Percentiles rank a stretch among this genome's conserved stretches.
Evolutionary conservation across 2,797 vertebrate genomes (phyloP).

Genomic region (Austrolebias charrua): DNA sequence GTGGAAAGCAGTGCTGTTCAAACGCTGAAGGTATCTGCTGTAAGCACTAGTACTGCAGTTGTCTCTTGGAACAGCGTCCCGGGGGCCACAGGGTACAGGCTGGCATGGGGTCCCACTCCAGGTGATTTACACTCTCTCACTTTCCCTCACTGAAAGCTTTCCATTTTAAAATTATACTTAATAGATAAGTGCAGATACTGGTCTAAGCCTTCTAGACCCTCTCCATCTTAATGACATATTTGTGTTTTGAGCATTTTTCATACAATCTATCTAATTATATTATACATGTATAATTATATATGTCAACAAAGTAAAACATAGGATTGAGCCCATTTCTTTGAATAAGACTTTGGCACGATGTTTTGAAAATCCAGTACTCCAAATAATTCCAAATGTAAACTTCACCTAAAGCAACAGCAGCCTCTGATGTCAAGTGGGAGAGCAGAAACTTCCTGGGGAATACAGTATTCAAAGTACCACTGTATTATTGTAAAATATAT

Average conservation of each 20-base stretch:
- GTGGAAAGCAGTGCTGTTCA: constrained; percentile 88
- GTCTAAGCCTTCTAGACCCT: not conserved
- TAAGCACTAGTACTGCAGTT: constrained; percentile 80
- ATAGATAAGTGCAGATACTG: not conserved
- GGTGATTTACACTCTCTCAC: constrained; percentile 65
- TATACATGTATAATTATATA: not conserved
- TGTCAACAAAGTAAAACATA: not conserved
- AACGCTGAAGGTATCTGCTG: constrained; percentile 80
- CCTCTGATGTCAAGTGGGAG: constrained; percentile 13
- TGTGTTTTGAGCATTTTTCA: not conserved
- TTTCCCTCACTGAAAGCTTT: not conserved
- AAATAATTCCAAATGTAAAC: constrained; percentile 10
- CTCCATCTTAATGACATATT: constrained; percentile 4
- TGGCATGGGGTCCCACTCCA: constrained; percentile 88
- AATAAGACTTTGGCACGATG: constrained; percentile 4
- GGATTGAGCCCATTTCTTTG: constrained; percentile 1
- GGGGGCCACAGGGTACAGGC: constrained; percentile 87
- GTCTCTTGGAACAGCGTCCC: constrained; percentile 85
- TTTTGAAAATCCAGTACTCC: constrained; percentile 29
- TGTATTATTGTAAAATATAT: constrained; percentile 4
- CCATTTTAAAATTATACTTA: not conserved
- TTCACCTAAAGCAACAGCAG: not conserved
- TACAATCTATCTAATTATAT: not conserved
- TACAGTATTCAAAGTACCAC: not conserved
- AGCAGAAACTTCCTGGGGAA: constrained; percentile 2